Percentiles rank a stretch among this genome's conserved stretches.
phyloP scores from a whole-genome alignment of 2,888 invertebrate genomes.

The Choreutis nemorana region DNA sequence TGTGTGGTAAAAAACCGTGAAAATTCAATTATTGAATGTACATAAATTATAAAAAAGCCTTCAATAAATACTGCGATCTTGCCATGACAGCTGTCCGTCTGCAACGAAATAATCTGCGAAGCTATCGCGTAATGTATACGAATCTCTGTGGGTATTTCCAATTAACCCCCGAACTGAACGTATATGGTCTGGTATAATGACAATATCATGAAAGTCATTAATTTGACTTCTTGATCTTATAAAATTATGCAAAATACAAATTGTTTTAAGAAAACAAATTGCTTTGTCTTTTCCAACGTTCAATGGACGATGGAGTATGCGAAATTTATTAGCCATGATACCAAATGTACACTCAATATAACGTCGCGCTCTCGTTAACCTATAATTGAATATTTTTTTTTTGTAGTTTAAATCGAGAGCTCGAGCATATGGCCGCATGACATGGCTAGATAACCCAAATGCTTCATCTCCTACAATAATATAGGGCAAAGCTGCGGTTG shows the following conservation, averaged over 20 bases:
- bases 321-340: conserved; percentile 21
- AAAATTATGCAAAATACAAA: conserved; percentile 7
- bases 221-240: too few relatives aligned
- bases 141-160: too few relatives aligned
- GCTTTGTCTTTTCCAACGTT: conserved; percentile 10
- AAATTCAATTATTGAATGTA: too few relatives aligned
- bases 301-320: conserved; percentile 16
- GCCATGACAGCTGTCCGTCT: too few relatives aligned
- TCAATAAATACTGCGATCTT: too few relatives aligned
- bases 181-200: too few relatives aligned
- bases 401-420: conserved; percentile 13
- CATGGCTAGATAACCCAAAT: conserved; percentile 14
- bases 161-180: too few relatives aligned
- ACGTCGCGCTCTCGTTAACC: conserved; percentile 17
- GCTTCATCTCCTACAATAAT: conserved; percentile 20
- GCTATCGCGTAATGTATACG: too few relatives aligned
- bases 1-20: too few relatives aligned
- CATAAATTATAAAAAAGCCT: too few relatives aligned
- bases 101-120: too few relatives aligned
- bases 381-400: conserved; percentile 19
- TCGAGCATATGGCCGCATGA: conserved; percentile 18
- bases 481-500: conserved; percentile 13
- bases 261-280: conserved; percentile 6
- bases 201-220: too few relatives aligned
- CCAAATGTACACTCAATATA: conserved; percentile 22